Conservation (phyloP, 2,888 invertebrate species). For the Melanostoma scalare region DNA sequence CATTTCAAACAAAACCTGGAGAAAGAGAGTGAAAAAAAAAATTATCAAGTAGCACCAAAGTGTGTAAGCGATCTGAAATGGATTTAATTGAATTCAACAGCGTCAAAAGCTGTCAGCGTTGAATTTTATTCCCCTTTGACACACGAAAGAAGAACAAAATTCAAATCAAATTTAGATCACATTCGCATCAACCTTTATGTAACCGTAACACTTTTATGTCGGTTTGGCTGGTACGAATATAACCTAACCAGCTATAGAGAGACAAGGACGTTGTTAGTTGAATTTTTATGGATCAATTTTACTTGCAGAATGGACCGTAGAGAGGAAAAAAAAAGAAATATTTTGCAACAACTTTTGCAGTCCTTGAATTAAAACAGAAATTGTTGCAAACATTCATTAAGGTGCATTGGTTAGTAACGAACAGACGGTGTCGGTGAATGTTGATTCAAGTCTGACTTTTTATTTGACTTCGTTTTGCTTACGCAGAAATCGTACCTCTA, state of each 20-base stretch:
- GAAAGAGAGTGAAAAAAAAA: slow-evolving; percentile 16
- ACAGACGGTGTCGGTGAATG: slow-evolving; percentile 10
- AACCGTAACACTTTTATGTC: neutral
- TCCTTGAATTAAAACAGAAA: slow-evolving; percentile 52
- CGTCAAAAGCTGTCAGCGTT: slow-evolving; percentile 37
- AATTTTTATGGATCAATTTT: slow-evolving; percentile 25
- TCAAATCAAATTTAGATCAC: slow-evolving; percentile 15
- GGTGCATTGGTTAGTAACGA: slow-evolving; percentile 8
- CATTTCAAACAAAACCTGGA: slow-evolving; percentile 28
- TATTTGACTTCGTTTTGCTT: neutral
- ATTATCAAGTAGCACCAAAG: slow-evolving; percentile 24
- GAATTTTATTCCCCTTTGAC: slow-evolving; percentile 15
- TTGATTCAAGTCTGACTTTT: slow-evolving; percentile 3
- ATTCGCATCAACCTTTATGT: neutral
- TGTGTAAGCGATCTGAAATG: slow-evolving; percentile 57
- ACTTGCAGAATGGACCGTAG: neutral
- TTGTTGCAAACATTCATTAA: slow-evolving; percentile 31
- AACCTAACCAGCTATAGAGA: slow-evolving; percentile 2
- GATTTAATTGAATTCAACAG: slow-evolving; percentile 55
- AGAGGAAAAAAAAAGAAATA: neutral
- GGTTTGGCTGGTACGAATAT: neutral
- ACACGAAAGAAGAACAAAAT: slow-evolving; percentile 9
- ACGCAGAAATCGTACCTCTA: slow-evolving; percentile 4
- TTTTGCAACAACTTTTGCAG: slow-evolving; percentile 56
- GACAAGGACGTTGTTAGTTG: slow-evolving; percentile 5